Evolutionary conservation across 2,888 invertebrate species (phyloP), one percentile per base, ranked within the genome.

Genomic region (Lochmaea capreae): DNA sequence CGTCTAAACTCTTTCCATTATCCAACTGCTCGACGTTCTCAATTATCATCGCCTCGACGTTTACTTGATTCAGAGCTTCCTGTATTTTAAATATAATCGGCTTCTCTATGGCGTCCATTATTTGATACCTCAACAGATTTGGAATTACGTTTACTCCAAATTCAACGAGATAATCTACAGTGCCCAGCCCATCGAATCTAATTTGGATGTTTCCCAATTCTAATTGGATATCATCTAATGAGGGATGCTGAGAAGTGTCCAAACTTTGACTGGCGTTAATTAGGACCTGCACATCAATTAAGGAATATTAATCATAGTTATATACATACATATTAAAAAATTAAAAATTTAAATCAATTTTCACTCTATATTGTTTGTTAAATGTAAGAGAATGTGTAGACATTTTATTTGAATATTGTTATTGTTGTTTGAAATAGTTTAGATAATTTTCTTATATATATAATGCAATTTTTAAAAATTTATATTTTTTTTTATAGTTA

Each of bases 111-210:
- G 95, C 94, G 83, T 95, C 94, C 91, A 95, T 94, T 74, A 96
- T 95, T 87, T 96, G 95, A 84, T 95, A 95, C 70, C 97, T 90
- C 75, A 97, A 87, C 62, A 96, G 87, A 89, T 97, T 97, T 0
- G 96, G 96, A 67, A 96, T 83, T 63, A 96, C 89, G 85, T 97
- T 97, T 0, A 96, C 90, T 5, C 89, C 90, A 73, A 94, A 92
- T 87, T 97, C 97, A 75, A 96, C 88, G 0, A 93, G 84, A 83
- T 96, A 96, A 87, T 97, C 97, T 16, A 94, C 78, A 0, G 95
- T 95, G n/a, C 97, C 96, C 0, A 95, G 93, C 0, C 97, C 97
- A 80, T 95, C 91, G 81, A 94, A 93, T 26, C 95, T 89, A 6
- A 95, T 90, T 86, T 95, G 95, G 79, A 96, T 94, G 83, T 96